Evolutionary conservation across 2,113 vertebrate species (phyloP).

Genomic region (Pterocles burchelli): DNA sequence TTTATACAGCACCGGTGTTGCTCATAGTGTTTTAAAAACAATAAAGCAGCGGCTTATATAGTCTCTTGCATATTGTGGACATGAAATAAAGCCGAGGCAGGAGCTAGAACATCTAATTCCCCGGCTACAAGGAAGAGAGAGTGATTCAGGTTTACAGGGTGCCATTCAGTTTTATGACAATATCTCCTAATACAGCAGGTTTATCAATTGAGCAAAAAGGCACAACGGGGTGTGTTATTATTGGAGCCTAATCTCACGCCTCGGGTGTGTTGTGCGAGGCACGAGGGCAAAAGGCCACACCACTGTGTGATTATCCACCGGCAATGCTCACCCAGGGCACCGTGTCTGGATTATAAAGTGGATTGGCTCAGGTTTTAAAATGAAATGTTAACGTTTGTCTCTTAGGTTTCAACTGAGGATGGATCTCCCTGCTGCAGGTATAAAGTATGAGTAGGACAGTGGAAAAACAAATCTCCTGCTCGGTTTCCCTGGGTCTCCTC

Average conservation of each 20-base stretch:
- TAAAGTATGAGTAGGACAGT: not conserved
- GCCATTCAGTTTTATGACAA: slow-evolving; percentile 71
- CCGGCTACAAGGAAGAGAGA: slow-evolving; percentile 26
- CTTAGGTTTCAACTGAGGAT: not conserved
- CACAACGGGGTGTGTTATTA: slow-evolving; percentile 62
- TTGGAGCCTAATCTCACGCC: slow-evolving; percentile 67
- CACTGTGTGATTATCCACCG: slow-evolving; percentile 60
- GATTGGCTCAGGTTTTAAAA: slow-evolving; percentile 47
- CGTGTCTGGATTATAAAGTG: slow-evolving; percentile 64
- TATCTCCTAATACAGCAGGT: slow-evolving; percentile 67
- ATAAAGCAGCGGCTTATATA: slow-evolving; percentile 51
- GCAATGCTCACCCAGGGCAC: slow-evolving; percentile 33
- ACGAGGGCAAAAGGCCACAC: slow-evolving; percentile 53
- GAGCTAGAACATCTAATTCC: slow-evolving; percentile 58
- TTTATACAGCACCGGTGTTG: slow-evolving; percentile 16
- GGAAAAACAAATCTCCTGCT: not conserved
- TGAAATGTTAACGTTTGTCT: slow-evolving; percentile 27
- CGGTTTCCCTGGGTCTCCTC: fast-evolving
- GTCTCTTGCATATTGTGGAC: slow-evolving; percentile 56
- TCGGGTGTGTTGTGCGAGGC: slow-evolving; percentile 58
- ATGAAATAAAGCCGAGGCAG: slow-evolving; percentile 60
- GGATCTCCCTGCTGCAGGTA: not conserved
- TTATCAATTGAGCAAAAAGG: slow-evolving; percentile 69
- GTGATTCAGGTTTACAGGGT: slow-evolving; percentile 69
- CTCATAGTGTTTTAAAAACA: slow-evolving; percentile 59